Evolutionary conservation across 2,113 vertebrate species (phyloP).

Genomic region (Pitta sordida): DNA sequence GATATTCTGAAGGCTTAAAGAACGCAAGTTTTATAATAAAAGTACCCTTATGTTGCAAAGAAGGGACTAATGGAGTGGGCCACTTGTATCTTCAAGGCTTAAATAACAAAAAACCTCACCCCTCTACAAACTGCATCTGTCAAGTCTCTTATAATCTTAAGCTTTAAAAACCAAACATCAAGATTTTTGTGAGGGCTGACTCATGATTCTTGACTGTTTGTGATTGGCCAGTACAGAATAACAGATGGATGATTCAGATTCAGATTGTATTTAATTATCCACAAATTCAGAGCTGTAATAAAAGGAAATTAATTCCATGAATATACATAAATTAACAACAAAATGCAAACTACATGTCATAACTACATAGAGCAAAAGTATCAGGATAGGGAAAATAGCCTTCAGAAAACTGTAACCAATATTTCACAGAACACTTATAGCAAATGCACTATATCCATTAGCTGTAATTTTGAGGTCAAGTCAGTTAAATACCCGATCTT

Average conservation of each 20-base stretch:
- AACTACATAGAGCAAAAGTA: neutral
- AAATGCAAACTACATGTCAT: neutral
- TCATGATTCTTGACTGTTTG: neutral
- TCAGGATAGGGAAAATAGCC: neutral
- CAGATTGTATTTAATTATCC: slow-evolving; percentile 30
- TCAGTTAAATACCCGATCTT: neutral
- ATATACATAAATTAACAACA: slow-evolving; percentile 1
- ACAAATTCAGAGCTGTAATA: slow-evolving; percentile 27
- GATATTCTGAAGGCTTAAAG: neutral
- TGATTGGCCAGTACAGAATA: slow-evolving; percentile 6
- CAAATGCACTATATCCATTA: neutral
- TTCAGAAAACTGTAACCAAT: neutral
- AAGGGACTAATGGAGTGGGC: neutral
- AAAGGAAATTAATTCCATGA: slow-evolving; percentile 11
- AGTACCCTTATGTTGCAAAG: neutral
- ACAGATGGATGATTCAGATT: slow-evolving; percentile 40
- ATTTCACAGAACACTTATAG: neutral
- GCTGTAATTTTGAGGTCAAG: neutral
- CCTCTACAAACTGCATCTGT: neutral
- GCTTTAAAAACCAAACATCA: neutral
- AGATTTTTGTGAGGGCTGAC: slow-evolving; percentile 4
- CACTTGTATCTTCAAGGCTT: neutral
- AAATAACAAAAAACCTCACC: neutral
- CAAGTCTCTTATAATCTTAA: neutral
- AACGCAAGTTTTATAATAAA: neutral